These are phyloP conservation scores for Ploceus nigricollis DNA, from an alignment of 2,113 vertebrate species.

Conservation along the genomic window DNA sequence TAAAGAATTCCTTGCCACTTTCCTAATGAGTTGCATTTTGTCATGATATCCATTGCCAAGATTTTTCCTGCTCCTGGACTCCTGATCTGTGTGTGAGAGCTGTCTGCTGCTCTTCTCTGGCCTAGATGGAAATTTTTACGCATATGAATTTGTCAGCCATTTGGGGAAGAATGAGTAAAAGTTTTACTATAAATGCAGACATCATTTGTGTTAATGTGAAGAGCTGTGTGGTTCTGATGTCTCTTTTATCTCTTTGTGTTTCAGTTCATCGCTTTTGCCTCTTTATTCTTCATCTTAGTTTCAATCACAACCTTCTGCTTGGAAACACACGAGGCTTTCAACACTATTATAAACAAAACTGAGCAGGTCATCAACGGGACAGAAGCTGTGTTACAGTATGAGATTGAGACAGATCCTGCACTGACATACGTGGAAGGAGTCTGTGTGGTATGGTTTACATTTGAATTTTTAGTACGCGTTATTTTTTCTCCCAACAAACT, in stretches of 20 bases:
- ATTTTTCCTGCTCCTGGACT: not conserved
- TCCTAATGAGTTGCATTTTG: not conserved
- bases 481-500: conserved; percentile 94
- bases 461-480: conserved; percentile 95
- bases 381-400: conserved; percentile 83
- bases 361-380: conserved; percentile 80
- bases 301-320: conserved; percentile 98
- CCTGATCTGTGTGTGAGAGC: accelerated
- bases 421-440: conserved; percentile 95
- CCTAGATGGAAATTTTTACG: not conserved
- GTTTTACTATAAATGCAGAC: not conserved
- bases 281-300: conserved; percentile 98
- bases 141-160: not conserved
- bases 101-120: not conserved
- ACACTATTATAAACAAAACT: conserved; percentile 95
- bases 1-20: not conserved
- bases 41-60: not conserved
- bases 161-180: not conserved
- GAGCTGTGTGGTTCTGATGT: conserved; percentile 1
- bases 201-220: not conserved
- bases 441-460: conserved; percentile 97
- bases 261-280: conserved; percentile 96
- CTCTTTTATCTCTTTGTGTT: conserved; percentile 46
- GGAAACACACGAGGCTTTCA: conserved; percentile 98
- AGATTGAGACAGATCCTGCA: conserved; percentile 94